Evolutionary conservation across 2,797 vertebrate genomes (phyloP), one percentile per base, ranked within the genome.

Genomic region (Brachymystax lenok): DNA sequence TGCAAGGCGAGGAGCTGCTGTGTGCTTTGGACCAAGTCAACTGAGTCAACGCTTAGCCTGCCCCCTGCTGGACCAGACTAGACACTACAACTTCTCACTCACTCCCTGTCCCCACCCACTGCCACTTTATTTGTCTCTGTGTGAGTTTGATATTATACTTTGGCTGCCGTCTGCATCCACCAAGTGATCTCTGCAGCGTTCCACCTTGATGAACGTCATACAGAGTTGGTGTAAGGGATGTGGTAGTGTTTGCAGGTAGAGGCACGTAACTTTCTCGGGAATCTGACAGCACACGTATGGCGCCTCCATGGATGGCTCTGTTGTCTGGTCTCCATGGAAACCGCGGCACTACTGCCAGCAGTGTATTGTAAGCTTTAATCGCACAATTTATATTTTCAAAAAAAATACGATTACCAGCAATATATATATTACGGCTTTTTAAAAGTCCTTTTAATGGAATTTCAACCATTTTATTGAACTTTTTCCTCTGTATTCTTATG

Each of bases 351-450:
- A 96, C 89, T 95, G 93, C 92, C 95, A 95, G 96, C 94, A 92
- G 95, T 96, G 95, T 94, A 95, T 95, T 96, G 95, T 98, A 98
- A 92, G 97, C 96, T 96, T 96, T 94, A 96, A 94, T 97, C 95
- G 96, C 97, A 98, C 97, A 98, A 97, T 97, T 97, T 95, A 93
- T 98, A 98, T 98, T 98, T 98, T 97, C 97, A 96, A 97, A 98
- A 97, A 92, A 92, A 90, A 91, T 88, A 90, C 85, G 88, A 92
- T 96, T 96, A 97, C 96, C 96, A 98, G 97, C 97, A 98, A 95
- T 96, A 97, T 97, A 35, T 35, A 95, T 95, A 97, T 96, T 94
- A 95, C 95, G 94, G 93, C 89, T 97, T 97, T 98, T 96, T 96
- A 97, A 94, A 94, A 90, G 88, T 97, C 96, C 94, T 97, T 97